Base-by-base conservation (phyloP, 2,113 vertebrate species). In the Chionomys nivalis region DNA sequence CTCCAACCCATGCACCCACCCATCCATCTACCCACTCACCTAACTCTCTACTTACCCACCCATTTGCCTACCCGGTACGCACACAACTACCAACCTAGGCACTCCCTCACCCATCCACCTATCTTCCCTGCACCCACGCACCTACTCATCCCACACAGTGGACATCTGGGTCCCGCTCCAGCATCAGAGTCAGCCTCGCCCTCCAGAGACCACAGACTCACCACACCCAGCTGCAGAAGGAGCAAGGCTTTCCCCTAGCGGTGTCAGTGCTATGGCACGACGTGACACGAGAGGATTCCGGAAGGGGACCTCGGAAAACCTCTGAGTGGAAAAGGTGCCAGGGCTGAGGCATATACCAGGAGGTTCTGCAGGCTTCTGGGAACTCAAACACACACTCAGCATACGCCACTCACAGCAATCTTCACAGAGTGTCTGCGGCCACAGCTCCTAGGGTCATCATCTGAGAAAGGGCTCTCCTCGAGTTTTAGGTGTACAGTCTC, bases 221-320 rank as follows among this genome's bases (percentile, higher is more conserved):
- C 5, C 55, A 68, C 47, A n/a, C 21, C 61, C 49, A 61, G 13
- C 19, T 28, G 31, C 78, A 42, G 76, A 49, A 24, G 5, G 33
- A 24, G 26, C 21, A 49, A 4, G 39, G 55, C 26, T 19, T 0
- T 42, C 7, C 44, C 86, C 42, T 72, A 36, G 75, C 9, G 77
- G 10, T 3, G 1, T 4, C 26, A 61, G 42, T 19, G 47, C 58
- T 28, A 3, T 1, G 55, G 33, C 0, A 7, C 3, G 16, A 33
- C 1, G 28, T 33, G 49, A 65, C 28, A 5, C 36, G 39, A 75
- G 72, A 44, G 3, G 33, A 14, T 24, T 42, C 63, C 7, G 19
- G 79, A 24, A 33, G 42, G 78, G 14, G 36, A 47, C 44, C 47
- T 5, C 4, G 17, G 68, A 7, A 42, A 49, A 33, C 14, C 49